Percentiles rank a stretch among this genome's conserved stretches.
phyloP scores from a whole-genome alignment of 2,797 vertebrate species.

The Gobio occitaniae region DNA sequence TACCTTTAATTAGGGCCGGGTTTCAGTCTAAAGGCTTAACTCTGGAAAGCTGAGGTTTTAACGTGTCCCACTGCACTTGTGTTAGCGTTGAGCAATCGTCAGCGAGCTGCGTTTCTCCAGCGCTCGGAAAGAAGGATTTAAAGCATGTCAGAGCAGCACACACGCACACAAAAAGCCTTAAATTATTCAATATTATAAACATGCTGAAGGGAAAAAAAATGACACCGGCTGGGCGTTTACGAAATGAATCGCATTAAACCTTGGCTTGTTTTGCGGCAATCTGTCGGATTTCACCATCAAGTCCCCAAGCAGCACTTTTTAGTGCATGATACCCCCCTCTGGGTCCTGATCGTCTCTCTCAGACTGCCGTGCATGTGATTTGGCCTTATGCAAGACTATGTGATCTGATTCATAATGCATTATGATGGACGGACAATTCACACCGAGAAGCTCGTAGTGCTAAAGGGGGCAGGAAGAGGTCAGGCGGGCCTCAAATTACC shows the following conservation, averaged over 20 bases:
- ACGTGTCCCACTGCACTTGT: conserved; percentile 47
- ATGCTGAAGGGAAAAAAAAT: background rate
- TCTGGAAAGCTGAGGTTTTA: conserved; percentile 50
- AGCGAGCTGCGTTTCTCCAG: conserved; percentile 33
- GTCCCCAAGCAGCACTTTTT: conserved; percentile 32
- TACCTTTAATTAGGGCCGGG: conserved; percentile 59
- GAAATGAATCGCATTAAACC: conserved; percentile 42
- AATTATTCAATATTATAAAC: conserved; percentile 49
- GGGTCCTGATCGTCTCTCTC: conserved; percentile 14
- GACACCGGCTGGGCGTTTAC: conserved; percentile 38
- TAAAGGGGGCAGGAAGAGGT: conserved; percentile 4
- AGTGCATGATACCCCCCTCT: conserved; percentile 28
- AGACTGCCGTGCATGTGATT: conserved; percentile 12
- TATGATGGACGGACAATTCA: conserved; percentile 20
- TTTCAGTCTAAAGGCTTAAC: conserved; percentile 51
- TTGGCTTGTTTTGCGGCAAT: conserved; percentile 32
- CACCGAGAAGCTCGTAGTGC: background rate
- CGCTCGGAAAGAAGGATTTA: conserved; percentile 44
- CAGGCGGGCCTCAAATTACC: background rate
- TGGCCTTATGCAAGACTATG: conserved; percentile 22
- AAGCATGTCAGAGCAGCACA: conserved; percentile 28
- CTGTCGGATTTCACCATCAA: conserved; percentile 40
- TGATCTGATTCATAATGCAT: conserved; percentile 32
- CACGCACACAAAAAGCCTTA: conserved; percentile 29
- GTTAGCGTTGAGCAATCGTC: conserved; percentile 31